Conservation (phyloP, 2,888 invertebrate genomes). For the Stenotaenia linearis region DNA sequence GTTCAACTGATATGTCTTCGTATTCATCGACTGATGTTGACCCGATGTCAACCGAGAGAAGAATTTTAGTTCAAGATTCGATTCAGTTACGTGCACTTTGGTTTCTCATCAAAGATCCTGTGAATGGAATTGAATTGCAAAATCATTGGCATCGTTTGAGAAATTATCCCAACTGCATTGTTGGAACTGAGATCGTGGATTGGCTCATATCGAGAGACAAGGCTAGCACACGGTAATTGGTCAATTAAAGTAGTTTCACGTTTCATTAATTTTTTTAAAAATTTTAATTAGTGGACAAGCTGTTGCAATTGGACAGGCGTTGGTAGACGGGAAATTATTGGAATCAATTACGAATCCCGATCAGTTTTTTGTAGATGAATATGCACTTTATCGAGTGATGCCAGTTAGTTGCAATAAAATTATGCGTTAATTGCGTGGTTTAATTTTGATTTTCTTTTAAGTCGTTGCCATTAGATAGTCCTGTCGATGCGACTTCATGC, state of each 20-base stretch:
- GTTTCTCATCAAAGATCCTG: conserved; percentile 56
- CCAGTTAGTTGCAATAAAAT: conserved; percentile 40
- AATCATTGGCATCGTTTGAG: conserved; percentile 65
- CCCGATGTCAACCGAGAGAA: conserved; percentile 31
- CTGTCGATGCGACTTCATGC: conserved; percentile 30
- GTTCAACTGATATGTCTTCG: conserved; percentile 32
- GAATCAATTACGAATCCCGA: conserved; percentile 57
- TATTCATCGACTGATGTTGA: conserved; percentile 33
- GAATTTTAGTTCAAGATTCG: conserved; percentile 47
- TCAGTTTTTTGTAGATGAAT: conserved; percentile 57
- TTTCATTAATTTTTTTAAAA: not conserved
- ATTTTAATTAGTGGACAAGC: conserved; percentile 60
- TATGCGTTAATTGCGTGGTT: not conserved
- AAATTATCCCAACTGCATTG: conserved; percentile 67
- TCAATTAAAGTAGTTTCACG: not conserved
- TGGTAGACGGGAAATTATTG: conserved; percentile 68
- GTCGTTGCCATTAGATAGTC: conserved; percentile 34
- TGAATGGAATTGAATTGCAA: conserved; percentile 56
- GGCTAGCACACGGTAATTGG: conserved; percentile 62
- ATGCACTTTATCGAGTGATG: conserved; percentile 56
- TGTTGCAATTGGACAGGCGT: conserved; percentile 67
- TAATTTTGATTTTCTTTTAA: not conserved
- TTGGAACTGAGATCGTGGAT: conserved; percentile 72
- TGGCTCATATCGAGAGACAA: conserved; percentile 75
- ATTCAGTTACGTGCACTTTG: conserved; percentile 58